phyloP scores from a whole-genome alignment of 2,797 vertebrate genomes.

The Cossypha niveicapilla region DNA sequence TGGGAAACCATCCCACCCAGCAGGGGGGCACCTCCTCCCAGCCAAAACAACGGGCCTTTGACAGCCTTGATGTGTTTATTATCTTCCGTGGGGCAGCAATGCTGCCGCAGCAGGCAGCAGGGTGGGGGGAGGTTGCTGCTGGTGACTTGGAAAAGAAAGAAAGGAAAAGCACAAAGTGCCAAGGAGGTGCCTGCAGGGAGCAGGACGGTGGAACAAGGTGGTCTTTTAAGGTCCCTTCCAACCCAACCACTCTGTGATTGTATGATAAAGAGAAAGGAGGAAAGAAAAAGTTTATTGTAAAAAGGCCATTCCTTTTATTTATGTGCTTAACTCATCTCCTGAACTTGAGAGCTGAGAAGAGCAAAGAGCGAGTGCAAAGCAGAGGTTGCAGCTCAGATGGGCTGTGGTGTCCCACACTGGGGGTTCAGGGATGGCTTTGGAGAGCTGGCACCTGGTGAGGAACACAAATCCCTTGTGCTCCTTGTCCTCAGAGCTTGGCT shows the following conservation, averaged over 20 bases:
- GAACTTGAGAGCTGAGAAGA: not conserved
- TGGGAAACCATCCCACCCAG: not conserved
- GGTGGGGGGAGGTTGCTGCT: not conserved
- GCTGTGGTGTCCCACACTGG: not conserved
- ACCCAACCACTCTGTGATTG: not conserved
- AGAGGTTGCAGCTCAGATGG: not conserved
- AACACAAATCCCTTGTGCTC: not conserved
- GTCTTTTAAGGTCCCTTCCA: not conserved
- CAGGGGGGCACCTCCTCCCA: not conserved
- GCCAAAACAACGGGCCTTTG: slow-evolving; percentile 16
- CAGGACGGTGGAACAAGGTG: not conserved
- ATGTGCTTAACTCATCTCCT: not conserved
- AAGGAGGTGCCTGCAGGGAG: not conserved
- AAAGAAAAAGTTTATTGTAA: not conserved
- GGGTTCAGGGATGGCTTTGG: not conserved
- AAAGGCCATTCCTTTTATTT: not conserved
- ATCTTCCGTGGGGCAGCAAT: not conserved
- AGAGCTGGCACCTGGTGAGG: not conserved
- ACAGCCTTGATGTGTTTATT: slow-evolving; percentile 57
- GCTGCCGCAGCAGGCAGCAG: not conserved
- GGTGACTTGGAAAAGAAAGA: not conserved
- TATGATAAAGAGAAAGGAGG: not conserved
- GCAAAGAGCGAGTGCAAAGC: not conserved
- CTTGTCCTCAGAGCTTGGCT: not conserved
- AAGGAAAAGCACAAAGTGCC: not conserved